Evolutionary conservation across 2,797 vertebrate species (phyloP).

Genomic region (Sebastes iracundus): DNA sequence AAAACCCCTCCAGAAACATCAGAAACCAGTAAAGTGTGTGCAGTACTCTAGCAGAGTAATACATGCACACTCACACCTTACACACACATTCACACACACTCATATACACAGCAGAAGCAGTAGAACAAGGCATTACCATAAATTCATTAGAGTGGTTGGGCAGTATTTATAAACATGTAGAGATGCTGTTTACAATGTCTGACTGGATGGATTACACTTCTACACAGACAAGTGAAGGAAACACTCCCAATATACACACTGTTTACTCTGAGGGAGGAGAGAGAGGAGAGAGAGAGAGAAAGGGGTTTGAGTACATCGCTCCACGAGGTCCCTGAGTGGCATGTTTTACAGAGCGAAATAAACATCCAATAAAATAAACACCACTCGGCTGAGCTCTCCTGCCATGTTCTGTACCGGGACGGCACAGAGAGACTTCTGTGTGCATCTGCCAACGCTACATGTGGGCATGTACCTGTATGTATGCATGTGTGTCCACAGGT

Average conservation of each 20-base stretch:
- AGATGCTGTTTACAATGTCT: constrained; percentile 86
- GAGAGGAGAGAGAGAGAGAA: constrained; percentile 29
- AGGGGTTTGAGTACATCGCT: constrained; percentile 51
- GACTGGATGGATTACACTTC: constrained; percentile 87
- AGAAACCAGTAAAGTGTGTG: constrained; percentile 46
- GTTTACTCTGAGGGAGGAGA: constrained; percentile 75
- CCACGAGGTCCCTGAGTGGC: constrained; percentile 75
- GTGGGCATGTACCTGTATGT: not conserved
- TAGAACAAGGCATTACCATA: constrained; percentile 83
- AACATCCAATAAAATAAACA: constrained; percentile 87
- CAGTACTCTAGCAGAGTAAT: constrained; percentile 10
- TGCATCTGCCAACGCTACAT: not conserved
- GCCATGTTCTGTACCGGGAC: constrained; percentile 48
- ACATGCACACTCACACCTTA: constrained; percentile 31
- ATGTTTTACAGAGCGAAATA: constrained; percentile 83
- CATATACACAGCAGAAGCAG: constrained; percentile 63
- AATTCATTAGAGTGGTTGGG: constrained; percentile 86
- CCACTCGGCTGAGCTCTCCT: constrained; percentile 54
- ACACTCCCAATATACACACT: constrained; percentile 77
- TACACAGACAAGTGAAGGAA: constrained; percentile 81
- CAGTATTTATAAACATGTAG: constrained; percentile 85
- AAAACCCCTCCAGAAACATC: constrained; percentile 33
- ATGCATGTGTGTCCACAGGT: constrained; percentile 20
- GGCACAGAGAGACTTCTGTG: constrained; percentile 31
- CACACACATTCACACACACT: constrained; percentile 20